Conservation (phyloP, 2,888 invertebrate genomes). For the Resseliella maxima region DNA sequence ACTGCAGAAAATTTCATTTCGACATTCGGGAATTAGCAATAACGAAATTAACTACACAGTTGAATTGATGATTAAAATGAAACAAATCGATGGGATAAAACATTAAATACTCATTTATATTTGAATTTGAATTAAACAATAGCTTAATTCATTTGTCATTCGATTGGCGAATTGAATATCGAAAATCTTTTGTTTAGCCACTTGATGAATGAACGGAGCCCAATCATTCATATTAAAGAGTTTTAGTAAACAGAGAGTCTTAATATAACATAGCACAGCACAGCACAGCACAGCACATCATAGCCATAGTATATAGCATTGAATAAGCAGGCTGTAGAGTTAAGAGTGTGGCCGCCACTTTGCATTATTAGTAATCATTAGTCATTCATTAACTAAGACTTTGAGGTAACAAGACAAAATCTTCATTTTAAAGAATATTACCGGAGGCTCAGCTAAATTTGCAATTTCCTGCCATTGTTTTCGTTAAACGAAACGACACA, state of each 20-base stretch:
- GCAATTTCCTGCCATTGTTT: slow-evolving; percentile 38
- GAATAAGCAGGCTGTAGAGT: neutral
- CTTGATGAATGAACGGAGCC: neutral
- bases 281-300: no score
- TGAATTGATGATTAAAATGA: slow-evolving; percentile 36
- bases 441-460: neutral
- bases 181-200: neutral
- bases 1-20: slow-evolving; percentile 7
- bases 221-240: no score
- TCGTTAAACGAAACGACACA: neutral
- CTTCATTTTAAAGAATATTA: neutral
- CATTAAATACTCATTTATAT: slow-evolving; percentile 36
- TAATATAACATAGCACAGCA: no score
- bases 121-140: slow-evolving; percentile 36
- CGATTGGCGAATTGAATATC: neutral
- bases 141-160: slow-evolving; percentile 29
- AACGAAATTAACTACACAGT: neutral
- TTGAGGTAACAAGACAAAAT: slow-evolving; percentile 47
- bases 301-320: no score
- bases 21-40: neutral
- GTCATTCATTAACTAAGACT: neutral
- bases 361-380: neutral
- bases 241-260: no score
- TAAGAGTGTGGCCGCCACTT: neutral
- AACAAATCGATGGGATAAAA: slow-evolving; percentile 17